A percentile compares a stretch with the other conserved stretches of the same genome.
Conservation (phyloP, 2,113 vertebrate species). For the Amphilophus citrinellus region DNA sequence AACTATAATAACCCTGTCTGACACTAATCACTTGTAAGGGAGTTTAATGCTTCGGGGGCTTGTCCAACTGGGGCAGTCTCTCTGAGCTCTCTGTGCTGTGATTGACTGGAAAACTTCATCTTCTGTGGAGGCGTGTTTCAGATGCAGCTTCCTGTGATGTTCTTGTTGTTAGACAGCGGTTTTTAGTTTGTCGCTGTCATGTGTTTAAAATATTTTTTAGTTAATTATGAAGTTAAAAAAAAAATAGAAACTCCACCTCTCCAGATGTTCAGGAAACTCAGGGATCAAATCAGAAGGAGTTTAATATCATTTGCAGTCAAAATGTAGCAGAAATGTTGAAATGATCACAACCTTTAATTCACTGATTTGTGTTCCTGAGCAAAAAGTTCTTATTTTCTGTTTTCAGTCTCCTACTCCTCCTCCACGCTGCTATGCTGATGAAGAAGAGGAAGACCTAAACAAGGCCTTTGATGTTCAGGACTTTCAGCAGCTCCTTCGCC, state of each 20-base stretch:
- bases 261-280: background rate
- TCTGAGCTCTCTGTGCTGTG: background rate
- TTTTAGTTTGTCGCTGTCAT: background rate
- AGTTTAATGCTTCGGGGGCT: background rate
- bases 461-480: constrained; percentile 16
- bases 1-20: background rate
- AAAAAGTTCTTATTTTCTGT: background rate
- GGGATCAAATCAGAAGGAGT: background rate
- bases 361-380: background rate
- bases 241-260: background rate
- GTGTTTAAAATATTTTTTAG: background rate
- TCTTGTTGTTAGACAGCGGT: background rate
- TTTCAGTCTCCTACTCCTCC: constrained; percentile 37
- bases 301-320: background rate
- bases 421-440: constrained; percentile 30
- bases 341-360: background rate
- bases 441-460: constrained; percentile 52
- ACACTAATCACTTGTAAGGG: background rate
- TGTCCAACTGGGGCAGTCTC: background rate
- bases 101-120: background rate
- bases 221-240: background rate
- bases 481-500: constrained; percentile 47
- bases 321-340: background rate
- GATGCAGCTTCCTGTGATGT: background rate
- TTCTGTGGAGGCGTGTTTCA: background rate